Percentiles rank a stretch among this genome's conserved stretches.
Conservation (phyloP, 1,140 invertebrate species). For the Drosophila pandora region DNA sequence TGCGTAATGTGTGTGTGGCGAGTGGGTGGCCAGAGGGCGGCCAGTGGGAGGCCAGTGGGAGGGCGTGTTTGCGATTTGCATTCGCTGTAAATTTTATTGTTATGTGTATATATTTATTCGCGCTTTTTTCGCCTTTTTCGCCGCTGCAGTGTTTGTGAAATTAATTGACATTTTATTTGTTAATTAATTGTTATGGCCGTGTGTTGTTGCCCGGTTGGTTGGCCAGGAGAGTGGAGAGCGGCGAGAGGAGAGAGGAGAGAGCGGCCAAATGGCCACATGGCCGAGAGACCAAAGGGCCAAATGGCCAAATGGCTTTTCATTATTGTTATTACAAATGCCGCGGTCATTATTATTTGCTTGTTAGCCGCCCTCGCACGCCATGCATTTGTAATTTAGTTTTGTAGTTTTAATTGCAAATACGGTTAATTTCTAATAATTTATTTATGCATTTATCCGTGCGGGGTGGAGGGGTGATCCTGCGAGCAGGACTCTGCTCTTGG, state of each 20-base stretch:
- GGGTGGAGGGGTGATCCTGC: too few relatives aligned
- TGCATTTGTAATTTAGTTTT: constrained; percentile 83
- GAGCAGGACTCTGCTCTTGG: too few relatives aligned
- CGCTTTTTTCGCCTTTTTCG: constrained; percentile 4
- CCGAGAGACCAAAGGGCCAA: constrained; percentile 66
- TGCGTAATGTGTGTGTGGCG: constrained; percentile 8
- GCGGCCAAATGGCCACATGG: constrained; percentile 12
- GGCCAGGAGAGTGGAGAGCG: constrained; percentile 9
- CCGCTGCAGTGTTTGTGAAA: constrained; percentile 74
- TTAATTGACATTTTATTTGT: constrained; percentile 83
- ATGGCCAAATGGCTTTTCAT: constrained; percentile 79
- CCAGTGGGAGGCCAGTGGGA: too few relatives aligned
- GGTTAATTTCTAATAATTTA: constrained; percentile 80
- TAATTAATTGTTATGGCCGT: constrained; percentile 80
- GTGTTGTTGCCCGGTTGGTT: constrained; percentile 35
- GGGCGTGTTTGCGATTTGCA: constrained; percentile 11
- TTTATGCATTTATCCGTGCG: constrained; percentile 52
- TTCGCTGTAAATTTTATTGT: constrained; percentile 73
- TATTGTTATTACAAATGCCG: constrained; percentile 82
- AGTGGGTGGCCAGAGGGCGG: too few relatives aligned
- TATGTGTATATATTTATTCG: constrained; percentile 51
- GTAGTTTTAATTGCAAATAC: constrained; percentile 81
- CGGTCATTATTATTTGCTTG: constrained; percentile 79
- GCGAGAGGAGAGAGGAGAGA: too few relatives aligned
- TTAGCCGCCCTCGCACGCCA: constrained; percentile 58